phyloP scores from a whole-genome alignment of 2,113 vertebrate genomes.

The Callorhinus ursinus region DNA sequence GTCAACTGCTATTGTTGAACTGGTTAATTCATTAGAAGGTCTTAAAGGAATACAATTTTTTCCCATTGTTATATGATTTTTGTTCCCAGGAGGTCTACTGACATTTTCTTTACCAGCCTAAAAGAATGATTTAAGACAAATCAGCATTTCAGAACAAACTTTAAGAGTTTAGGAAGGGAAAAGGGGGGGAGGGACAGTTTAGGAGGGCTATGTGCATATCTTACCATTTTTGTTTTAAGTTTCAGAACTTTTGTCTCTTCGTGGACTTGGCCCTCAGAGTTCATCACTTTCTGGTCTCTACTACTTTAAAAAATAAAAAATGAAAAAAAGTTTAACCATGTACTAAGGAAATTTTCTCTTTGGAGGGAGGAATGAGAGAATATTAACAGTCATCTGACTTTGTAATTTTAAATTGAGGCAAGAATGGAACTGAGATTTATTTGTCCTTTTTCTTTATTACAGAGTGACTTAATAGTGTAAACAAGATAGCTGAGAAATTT shows the following conservation, averaged over 20 bases:
- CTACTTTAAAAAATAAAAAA: background rate
- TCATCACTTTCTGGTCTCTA: slow-evolving; percentile 71
- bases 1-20: background rate
- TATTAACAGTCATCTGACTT: slow-evolving; percentile 18
- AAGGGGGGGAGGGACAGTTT: background rate
- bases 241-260: slow-evolving; percentile 62
- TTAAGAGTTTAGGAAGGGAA: slow-evolving; percentile 17
- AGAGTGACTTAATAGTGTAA: background rate
- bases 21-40: slow-evolving; percentile 60
- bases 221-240: slow-evolving; percentile 83
- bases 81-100: slow-evolving; percentile 23
- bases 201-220: background rate
- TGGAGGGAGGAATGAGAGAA: background rate
- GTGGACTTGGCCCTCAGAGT: slow-evolving; percentile 63
- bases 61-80: slow-evolving; percentile 49
- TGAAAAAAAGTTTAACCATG: background rate
- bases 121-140: slow-evolving; percentile 70
- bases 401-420: background rate
- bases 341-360: background rate
- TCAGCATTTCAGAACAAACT: slow-evolving; percentile 43
- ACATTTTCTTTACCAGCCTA: slow-evolving; percentile 87
- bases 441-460: background rate
- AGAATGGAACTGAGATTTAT: slow-evolving; percentile 18
- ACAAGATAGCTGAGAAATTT: background rate
- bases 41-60: slow-evolving; percentile 68